Evolutionary conservation across 2,113 vertebrate species (phyloP).

Genomic region (Delphinapterus leucas): DNA sequence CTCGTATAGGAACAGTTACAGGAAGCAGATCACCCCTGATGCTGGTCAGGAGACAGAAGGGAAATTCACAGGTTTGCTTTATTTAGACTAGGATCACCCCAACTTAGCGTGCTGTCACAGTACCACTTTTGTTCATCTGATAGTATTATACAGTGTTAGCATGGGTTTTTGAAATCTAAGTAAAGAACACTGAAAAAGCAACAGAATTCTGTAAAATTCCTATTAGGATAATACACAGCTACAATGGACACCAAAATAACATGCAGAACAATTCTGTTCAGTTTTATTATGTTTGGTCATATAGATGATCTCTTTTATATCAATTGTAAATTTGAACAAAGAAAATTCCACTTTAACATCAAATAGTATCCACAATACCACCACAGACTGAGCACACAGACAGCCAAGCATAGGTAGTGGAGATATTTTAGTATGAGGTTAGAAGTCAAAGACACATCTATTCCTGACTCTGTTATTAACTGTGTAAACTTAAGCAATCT

Average conservation of each 20-base stretch:
- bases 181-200: neutral
- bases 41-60: neutral
- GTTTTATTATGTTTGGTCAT: neutral
- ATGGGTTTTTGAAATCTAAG: neutral
- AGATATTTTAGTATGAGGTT: neutral
- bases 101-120: neutral
- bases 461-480: neutral
- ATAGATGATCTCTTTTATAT: neutral
- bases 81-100: neutral
- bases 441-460: neutral
- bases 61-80: neutral
- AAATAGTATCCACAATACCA: neutral
- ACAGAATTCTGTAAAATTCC: constrained; percentile 17
- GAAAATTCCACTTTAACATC: neutral
- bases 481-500: neutral
- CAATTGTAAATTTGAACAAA: neutral
- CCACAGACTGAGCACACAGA: neutral
- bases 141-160: neutral
- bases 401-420: neutral
- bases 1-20: neutral
- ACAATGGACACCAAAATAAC: neutral
- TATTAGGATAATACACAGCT: neutral
- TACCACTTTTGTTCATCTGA: neutral
- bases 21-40: neutral
- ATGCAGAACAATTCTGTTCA: neutral